phyloP scores from a whole-genome alignment of 2,888 invertebrate genomes.

The Megamerina dolium region DNA sequence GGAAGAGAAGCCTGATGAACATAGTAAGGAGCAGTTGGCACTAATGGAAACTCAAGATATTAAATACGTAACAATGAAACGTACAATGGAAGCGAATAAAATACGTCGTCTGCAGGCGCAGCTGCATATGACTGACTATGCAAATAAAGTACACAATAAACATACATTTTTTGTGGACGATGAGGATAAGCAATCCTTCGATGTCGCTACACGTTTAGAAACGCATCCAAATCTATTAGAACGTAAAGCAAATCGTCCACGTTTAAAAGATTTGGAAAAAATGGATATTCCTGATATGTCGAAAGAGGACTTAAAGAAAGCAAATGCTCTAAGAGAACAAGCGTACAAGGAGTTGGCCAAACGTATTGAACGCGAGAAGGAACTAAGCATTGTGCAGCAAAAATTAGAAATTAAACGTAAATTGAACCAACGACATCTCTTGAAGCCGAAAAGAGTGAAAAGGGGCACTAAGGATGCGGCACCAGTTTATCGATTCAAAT shows the following conservation, averaged over 20 bases:
- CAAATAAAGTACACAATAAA: slow-evolving; percentile 62
- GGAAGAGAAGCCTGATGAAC: slow-evolving; percentile 64
- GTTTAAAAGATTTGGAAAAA: slow-evolving; percentile 55
- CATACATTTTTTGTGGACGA: slow-evolving; percentile 77
- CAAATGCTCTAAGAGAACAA: slow-evolving; percentile 48
- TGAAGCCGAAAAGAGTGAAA: slow-evolving; percentile 62
- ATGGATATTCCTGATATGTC: slow-evolving; percentile 57
- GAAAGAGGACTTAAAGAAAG: too few species aligned
- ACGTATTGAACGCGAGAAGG: slow-evolving; percentile 69
- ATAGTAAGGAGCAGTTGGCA: slow-evolving; percentile 76
- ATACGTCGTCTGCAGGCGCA: slow-evolving; percentile 60
- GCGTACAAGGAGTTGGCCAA: slow-evolving; percentile 69
- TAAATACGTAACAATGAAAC: slow-evolving; percentile 81
- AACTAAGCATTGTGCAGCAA: slow-evolving; percentile 67
- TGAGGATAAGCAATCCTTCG: slow-evolving; percentile 52
- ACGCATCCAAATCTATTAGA: slow-evolving; percentile 68
- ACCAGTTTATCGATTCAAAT: slow-evolving; percentile 74
- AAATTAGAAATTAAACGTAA: slow-evolving; percentile 70
- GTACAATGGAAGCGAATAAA: slow-evolving; percentile 75
- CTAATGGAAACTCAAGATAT: slow-evolving; percentile 89
- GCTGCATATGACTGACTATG: slow-evolving; percentile 75
- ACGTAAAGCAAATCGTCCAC: slow-evolving; percentile 65
- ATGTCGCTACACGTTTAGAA: slow-evolving; percentile 64
- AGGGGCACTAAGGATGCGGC: slow-evolving; percentile 61
- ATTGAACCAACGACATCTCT: slow-evolving; percentile 58